phyloP scores from a whole-genome alignment of 2,113 vertebrate species.

The Natator depressus region DNA sequence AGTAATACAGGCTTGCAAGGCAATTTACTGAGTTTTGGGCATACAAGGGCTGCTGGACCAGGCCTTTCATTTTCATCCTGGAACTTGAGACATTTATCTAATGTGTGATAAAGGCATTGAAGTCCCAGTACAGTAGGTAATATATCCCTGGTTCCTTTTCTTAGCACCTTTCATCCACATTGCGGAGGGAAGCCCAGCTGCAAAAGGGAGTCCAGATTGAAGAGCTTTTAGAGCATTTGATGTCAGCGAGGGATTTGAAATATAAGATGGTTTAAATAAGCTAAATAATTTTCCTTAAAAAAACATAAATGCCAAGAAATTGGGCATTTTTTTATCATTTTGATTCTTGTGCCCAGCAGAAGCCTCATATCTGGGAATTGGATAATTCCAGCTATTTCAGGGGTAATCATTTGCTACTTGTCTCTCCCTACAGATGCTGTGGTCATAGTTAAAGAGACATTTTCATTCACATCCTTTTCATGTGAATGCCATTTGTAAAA shows the following conservation, averaged over 20 bases:
- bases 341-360: neutral
- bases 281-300: neutral
- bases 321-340: neutral
- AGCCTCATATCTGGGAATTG: neutral
- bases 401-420: fast-evolving
- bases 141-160: neutral
- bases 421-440: neutral
- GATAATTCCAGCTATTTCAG: neutral
- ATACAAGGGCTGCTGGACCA: neutral
- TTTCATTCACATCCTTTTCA: neutral
- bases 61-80: neutral
- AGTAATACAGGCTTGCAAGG: neutral
- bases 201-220: neutral
- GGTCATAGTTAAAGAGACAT: neutral
- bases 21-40: too few species aligned
- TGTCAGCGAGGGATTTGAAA: neutral
- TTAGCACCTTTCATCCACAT: neutral
- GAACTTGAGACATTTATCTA: fast-evolving
- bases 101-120: fast-evolving
- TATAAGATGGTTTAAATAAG: neutral
- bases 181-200: neutral
- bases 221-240: neutral
- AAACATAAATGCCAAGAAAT: neutral
- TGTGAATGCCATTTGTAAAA: neutral
- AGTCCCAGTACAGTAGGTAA: neutral